These are phyloP conservation scores for Drosophila eugracilis DNA, from an alignment of 1,140 invertebrate species.

Conservation along the genomic window DNA sequence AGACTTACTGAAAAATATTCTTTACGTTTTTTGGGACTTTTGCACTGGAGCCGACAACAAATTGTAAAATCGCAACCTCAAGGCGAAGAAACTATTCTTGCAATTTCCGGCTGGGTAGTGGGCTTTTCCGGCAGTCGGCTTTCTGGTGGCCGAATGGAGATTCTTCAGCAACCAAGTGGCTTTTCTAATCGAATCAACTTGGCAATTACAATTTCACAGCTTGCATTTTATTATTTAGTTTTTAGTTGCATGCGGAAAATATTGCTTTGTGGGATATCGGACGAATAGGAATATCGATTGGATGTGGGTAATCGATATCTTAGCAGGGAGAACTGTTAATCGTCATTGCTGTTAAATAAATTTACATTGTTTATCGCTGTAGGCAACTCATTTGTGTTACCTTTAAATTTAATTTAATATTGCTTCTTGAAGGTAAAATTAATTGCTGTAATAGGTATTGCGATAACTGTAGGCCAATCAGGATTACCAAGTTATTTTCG, in stretches of 20 bases:
- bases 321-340: background rate
- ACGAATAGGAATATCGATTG: conserved; percentile 1
- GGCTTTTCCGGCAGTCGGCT: background rate
- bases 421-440: background rate
- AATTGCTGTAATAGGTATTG: no score
- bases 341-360: background rate
- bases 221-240: conserved; percentile 26
- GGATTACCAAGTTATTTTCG: no score
- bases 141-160: background rate
- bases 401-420: no score
- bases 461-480: no score
- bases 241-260: conserved; percentile 50
- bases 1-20: background rate
- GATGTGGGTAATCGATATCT: background rate
- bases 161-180: background rate
- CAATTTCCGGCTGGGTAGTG: background rate
- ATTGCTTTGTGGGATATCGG: conserved; percentile 35
- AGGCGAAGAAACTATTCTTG: conserved; percentile 14
- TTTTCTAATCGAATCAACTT: conserved; percentile 13
- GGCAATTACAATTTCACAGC: conserved; percentile 9
- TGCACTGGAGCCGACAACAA: conserved; percentile 23
- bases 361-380: conserved; percentile 17
- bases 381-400: background rate
- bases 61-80: conserved; percentile 15
- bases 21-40: conserved; percentile 21